phyloP scores from a whole-genome alignment of 2,113 vertebrate species.

The Nannobrachium achirus region DNA sequence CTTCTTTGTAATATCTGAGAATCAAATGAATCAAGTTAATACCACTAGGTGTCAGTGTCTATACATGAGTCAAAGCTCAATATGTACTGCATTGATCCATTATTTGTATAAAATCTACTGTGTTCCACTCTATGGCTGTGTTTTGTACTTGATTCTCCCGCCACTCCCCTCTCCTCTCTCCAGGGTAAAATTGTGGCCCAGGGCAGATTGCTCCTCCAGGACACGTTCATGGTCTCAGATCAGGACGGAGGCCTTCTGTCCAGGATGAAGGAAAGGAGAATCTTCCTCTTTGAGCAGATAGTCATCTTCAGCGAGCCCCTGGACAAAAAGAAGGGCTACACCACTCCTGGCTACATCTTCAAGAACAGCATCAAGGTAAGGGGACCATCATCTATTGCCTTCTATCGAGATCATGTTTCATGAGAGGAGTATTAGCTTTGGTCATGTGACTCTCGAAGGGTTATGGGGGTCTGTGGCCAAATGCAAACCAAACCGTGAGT shows the following conservation, averaged over 20 bases:
- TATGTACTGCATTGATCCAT: too few relatives aligned
- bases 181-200: conserved; percentile 99
- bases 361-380: conserved; percentile 96
- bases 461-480: too few relatives aligned
- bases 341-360: conserved; percentile 95
- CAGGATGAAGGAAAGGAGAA: conserved; percentile 93
- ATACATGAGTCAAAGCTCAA: conserved; percentile 3
- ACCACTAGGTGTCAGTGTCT: conserved; percentile 54
- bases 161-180: conserved; percentile 17
- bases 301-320: conserved; percentile 98
- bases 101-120: too few relatives aligned
- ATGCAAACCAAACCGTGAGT: too few relatives aligned
- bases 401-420: too few relatives aligned
- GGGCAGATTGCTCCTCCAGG: conserved; percentile 94
- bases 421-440: too few relatives aligned
- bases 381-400: too few relatives aligned
- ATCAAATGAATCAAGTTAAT: too few relatives aligned
- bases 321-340: conserved; percentile 98
- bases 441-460: too few relatives aligned
- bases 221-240: conserved; percentile 95
- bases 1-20: too few relatives aligned
- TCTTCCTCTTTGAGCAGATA: conserved; percentile 98
- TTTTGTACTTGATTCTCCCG: background rate
- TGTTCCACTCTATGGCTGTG: too few relatives aligned
- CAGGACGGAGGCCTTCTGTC: conserved; percentile 92